These are phyloP conservation scores for Drosophila pseudoananassae DNA, from an alignment of 1,140 invertebrate genomes.

Conservation along the genomic window DNA sequence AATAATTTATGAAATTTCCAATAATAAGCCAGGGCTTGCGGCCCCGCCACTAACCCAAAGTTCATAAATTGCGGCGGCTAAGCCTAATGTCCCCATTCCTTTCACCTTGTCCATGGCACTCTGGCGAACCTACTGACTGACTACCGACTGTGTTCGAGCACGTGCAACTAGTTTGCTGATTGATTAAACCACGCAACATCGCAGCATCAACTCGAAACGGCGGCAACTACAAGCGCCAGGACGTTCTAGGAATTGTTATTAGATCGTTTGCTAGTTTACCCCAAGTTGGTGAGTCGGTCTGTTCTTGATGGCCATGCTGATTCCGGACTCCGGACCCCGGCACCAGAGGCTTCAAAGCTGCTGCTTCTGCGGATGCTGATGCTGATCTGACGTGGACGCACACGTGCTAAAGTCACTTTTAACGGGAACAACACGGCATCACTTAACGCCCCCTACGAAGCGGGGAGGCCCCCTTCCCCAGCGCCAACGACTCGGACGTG, in stretches of 20 bases:
- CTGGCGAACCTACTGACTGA: neutral
- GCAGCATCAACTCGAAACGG: slow-evolving; percentile 38
- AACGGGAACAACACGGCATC: slow-evolving; percentile 73
- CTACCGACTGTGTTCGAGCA: slow-evolving; percentile 23
- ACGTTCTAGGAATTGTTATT: slow-evolving; percentile 78
- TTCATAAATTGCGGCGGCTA: slow-evolving; percentile 67
- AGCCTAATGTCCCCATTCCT: slow-evolving; percentile 21
- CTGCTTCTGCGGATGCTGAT: slow-evolving; percentile 15
- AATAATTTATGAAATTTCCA: slow-evolving; percentile 73
- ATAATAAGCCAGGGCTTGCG: slow-evolving; percentile 45
- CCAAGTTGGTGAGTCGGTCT: slow-evolving; percentile 34
- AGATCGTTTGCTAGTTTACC: slow-evolving; percentile 62
- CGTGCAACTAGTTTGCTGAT: slow-evolving; percentile 75
- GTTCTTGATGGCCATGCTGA: slow-evolving; percentile 15
- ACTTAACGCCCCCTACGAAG: slow-evolving; percentile 58
- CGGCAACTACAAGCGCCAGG: slow-evolving; percentile 24
- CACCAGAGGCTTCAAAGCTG: slow-evolving; percentile 4
- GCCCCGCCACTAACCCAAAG: slow-evolving; percentile 45
- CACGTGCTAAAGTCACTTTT: slow-evolving; percentile 80
- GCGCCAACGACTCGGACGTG: slow-evolving; percentile 56
- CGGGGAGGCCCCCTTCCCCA: neutral
- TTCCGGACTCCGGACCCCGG: neutral
- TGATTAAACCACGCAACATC: slow-evolving; percentile 72
- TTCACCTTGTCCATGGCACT: slow-evolving; percentile 3
- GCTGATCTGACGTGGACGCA: slow-evolving; percentile 64